Conservation (phyloP, 2,888 invertebrate genomes). For the Euspilapteryx auroguttella region DNA sequence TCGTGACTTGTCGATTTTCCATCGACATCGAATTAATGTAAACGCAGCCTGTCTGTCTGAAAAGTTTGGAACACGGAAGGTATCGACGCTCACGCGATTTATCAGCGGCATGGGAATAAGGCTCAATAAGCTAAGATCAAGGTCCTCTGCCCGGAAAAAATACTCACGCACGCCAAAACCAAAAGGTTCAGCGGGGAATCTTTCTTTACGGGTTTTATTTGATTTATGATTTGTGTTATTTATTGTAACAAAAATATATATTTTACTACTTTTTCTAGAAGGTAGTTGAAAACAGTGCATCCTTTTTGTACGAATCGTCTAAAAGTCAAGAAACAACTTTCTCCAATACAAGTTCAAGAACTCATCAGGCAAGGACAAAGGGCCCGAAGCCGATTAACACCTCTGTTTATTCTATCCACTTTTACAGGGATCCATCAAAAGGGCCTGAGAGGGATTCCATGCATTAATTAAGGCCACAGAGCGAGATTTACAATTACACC, state of each 20-base stretch:
- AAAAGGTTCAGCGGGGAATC: too few relatives aligned
- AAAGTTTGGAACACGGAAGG: conserved; percentile 50
- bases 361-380: too few relatives aligned
- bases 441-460: conserved; percentile 37
- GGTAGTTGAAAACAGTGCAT: too few relatives aligned
- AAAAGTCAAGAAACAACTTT: too few relatives aligned
- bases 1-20: conserved; percentile 39
- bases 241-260: too few relatives aligned
- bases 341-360: too few relatives aligned
- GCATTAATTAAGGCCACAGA: conserved; percentile 54
- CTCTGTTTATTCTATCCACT: conserved; percentile 24
- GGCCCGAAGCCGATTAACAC: conserved; percentile 15
- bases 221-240: too few relatives aligned
- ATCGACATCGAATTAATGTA: conserved; percentile 44
- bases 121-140: background rate
- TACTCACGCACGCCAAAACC: background rate
- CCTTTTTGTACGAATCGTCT: too few relatives aligned
- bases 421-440: conserved; percentile 27
- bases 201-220: too few relatives aligned
- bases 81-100: conserved; percentile 35
- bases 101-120: conserved; percentile 1
- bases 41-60: conserved; percentile 32
- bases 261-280: too few relatives aligned
- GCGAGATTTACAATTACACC: conserved; percentile 57
- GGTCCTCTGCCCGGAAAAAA: too few relatives aligned